Evolutionary conservation across 2,888 invertebrate species (phyloP), one percentile per base, ranked within the genome.

Genomic region (Apodemia duryi): DNA sequence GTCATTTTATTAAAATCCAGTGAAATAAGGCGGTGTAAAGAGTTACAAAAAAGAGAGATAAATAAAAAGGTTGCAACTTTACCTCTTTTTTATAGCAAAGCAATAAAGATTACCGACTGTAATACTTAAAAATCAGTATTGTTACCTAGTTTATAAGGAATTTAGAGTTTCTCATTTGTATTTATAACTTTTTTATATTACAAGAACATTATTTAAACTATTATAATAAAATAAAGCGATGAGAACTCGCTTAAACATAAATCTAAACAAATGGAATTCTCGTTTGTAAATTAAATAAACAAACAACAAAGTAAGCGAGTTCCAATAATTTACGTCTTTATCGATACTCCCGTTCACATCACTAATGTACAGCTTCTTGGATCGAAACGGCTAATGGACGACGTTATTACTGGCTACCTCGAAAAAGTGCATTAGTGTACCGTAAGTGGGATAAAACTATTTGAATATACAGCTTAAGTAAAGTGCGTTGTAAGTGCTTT

Each of bases 381-480:
- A 76, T 82, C 76, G 78, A 82, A 84, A 85, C 84, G 82, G 81
- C 84, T 87, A 88, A 88, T 88, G 88, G 85, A 80, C 77, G 77
- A 77, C 76, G 78, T 85, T 87, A 88, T 88, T 89, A 88, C 86
- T 76, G 81, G 82, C 79, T 80, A 84, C 83, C 82, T 84, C 79
- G 84, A 88, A 90, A 89, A 89, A 90, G 83, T 88, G 85, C 90
- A 91, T 91, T 90, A 90, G 84, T 80, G 84, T 83, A 79, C 81
- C 74, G 82, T 86, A 81, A 89, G 84, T 86, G 85, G 86, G 78
- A 86, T 86, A 86, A 86, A 85, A 86, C 85, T 87, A 88, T 90
- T 89, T 87, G 87, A 88, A 89, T 88, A 88, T 84, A 85, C 83
- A 85, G 80, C 84, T 84, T 82, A 84, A 85, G 86, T 83, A 82